These are phyloP conservation scores for Propithecus deckenii DNA, from an alignment of 2,797 vertebrate species.

Conservation along the genomic window DNA sequence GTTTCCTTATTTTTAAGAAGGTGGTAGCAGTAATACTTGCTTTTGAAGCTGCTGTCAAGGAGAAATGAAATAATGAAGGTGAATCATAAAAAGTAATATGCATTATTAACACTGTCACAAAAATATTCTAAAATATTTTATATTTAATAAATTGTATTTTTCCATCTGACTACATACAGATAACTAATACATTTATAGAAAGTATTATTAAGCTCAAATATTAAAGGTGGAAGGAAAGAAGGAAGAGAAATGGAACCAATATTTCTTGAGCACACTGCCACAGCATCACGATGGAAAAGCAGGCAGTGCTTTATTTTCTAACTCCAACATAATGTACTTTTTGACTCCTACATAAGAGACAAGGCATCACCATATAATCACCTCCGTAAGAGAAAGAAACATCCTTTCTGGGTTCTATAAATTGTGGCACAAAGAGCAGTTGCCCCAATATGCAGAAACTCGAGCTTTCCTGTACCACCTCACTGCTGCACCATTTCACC, in stretches of 20 bases:
- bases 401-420: background rate
- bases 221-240: conserved; percentile 19
- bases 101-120: background rate
- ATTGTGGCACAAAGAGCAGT: background rate
- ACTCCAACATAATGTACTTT: background rate
- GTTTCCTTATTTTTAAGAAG: conserved; percentile 13
- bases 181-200: background rate
- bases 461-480: background rate
- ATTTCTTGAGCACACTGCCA: background rate
- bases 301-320: background rate
- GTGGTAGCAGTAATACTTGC: background rate
- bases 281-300: background rate
- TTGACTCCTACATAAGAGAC: background rate
- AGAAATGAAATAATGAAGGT: background rate
- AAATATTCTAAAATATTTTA: background rate
- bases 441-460: background rate
- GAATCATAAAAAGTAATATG: background rate
- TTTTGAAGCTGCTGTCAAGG: background rate
- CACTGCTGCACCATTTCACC: background rate
- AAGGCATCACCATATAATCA: background rate
- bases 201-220: background rate
- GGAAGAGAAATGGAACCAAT: background rate
- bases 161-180: background rate
- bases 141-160: conserved; percentile 8
- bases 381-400: background rate